Conservation (phyloP, 2,797 vertebrate genomes). For the Gila robusta region DNA sequence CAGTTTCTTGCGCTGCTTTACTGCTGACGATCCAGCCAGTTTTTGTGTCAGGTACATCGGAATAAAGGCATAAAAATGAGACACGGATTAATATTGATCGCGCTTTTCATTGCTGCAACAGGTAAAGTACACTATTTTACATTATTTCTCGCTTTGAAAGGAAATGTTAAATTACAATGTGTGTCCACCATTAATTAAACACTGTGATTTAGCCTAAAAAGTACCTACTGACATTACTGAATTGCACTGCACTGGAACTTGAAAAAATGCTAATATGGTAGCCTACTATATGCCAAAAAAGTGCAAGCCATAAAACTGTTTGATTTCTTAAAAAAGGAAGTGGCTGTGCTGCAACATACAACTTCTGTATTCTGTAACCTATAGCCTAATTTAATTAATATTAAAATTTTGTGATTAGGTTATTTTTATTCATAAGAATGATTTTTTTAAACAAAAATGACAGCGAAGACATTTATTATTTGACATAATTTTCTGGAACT, state of each 20-base stretch:
- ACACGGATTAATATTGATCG: background rate
- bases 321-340: background rate
- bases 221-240: background rate
- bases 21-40: background rate
- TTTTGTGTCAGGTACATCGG: background rate
- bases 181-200: background rate
- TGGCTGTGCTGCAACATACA: background rate
- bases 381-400: background rate
- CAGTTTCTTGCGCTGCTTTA: background rate
- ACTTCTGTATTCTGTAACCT: background rate
- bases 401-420: background rate
- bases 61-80: slow-evolving; percentile 15
- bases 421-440: background rate
- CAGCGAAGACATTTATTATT: background rate
- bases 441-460: background rate
- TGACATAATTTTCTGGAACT: background rate
- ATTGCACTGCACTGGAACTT: background rate
- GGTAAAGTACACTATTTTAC: slow-evolving; percentile 35
- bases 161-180: background rate
- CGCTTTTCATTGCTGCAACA: slow-evolving; percentile 16
- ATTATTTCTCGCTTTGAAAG: background rate
- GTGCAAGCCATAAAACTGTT: background rate
- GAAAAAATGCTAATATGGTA: too few species aligned
- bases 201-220: background rate
- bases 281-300: too few species aligned